Conservation (phyloP, 2,113 vertebrate genomes). For the Probosciger aterrimus region DNA sequence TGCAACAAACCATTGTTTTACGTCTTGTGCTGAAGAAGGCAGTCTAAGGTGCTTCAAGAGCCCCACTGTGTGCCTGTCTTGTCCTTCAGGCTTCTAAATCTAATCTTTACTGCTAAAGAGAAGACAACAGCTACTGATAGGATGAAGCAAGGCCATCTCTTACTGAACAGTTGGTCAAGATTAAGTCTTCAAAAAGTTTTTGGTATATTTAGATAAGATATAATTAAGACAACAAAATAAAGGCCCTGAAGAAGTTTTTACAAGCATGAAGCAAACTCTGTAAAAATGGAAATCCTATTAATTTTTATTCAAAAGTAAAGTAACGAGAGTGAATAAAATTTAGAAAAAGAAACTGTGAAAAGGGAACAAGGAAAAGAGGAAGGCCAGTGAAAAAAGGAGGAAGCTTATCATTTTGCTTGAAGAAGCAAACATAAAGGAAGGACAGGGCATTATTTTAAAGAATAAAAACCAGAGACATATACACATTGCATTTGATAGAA, state of each 20-base stretch:
- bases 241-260: neutral
- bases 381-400: neutral
- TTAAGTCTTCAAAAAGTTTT: neutral
- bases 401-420: neutral
- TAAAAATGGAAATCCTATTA: neutral
- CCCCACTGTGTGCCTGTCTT: neutral
- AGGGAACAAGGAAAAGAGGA: neutral
- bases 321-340: rapidly evolving
- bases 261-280: neutral
- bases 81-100: neutral
- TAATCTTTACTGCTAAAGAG: neutral
- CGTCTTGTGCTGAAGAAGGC: neutral
- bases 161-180: neutral
- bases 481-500: rapidly evolving
- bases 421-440: neutral
- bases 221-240: neutral
- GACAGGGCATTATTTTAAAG: rapidly evolving
- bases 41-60: neutral
- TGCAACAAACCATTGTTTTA: neutral
- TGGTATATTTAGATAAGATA: neutral
- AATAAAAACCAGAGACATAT: neutral
- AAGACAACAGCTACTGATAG: neutral
- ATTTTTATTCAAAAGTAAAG: neutral
- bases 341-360: neutral
- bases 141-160: neutral